Conservation (phyloP, 2,888 invertebrate species). For the Pyrrhosoma nymphula region DNA sequence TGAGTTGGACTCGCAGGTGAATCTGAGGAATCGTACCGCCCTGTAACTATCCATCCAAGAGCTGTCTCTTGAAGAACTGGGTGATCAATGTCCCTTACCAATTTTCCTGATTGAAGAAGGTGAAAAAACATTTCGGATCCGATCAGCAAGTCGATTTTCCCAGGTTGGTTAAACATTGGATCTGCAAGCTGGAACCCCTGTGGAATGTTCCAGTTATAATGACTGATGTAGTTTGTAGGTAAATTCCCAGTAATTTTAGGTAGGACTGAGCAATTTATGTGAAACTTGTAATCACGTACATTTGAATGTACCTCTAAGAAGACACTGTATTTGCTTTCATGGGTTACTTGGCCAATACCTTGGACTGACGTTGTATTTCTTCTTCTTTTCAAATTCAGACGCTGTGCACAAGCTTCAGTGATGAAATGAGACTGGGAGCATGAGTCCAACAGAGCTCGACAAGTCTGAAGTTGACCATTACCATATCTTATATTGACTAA, state of each 20-base stretch:
- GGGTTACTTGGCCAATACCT: not conserved
- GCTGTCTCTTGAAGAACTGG: not conserved
- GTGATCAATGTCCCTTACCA: not conserved
- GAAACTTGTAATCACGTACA: not conserved
- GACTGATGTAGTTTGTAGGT: not conserved
- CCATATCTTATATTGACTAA: not conserved
- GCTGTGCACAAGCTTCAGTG: not conserved
- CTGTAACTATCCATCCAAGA: slow-evolving; percentile 16
- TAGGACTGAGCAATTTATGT: not conserved
- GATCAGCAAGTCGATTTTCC: not conserved
- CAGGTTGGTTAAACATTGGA: too few relatives aligned
- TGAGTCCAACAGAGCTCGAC: slow-evolving; percentile 12
- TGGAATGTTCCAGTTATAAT: not conserved
- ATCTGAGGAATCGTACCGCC: not conserved
- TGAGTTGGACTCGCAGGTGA: not conserved
- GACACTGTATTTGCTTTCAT: not conserved
- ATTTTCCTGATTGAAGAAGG: not conserved
- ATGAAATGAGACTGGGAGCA: not conserved
- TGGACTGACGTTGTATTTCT: not conserved
- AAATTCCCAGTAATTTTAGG: not conserved
- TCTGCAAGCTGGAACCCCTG: not conserved
- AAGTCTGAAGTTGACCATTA: not conserved
- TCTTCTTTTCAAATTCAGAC: not conserved
- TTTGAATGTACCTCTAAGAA: not conserved
- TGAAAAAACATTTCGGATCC: not conserved